These are phyloP conservation scores for Xestobium rufovillosum DNA, from an alignment of 2,888 invertebrate species.

Conservation along the genomic window DNA sequence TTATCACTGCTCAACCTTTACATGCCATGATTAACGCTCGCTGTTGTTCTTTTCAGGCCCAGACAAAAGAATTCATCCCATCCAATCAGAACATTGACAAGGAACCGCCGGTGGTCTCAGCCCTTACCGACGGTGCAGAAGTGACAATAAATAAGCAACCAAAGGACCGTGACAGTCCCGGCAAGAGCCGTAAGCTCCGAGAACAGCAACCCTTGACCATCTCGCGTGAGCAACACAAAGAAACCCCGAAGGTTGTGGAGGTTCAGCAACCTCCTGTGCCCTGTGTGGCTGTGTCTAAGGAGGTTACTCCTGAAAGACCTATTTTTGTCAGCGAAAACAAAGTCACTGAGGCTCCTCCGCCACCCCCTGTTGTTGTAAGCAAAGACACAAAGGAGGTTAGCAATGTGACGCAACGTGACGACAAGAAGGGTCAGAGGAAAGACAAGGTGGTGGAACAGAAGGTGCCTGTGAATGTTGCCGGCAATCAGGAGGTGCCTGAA, in stretches of 20 bases:
- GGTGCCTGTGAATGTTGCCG: constrained; percentile 10
- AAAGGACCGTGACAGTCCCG: constrained; percentile 41
- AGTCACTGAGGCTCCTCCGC: constrained; percentile 13
- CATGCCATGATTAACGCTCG: too few species aligned
- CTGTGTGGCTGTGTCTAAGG: constrained; percentile 10
- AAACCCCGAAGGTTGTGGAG: constrained; percentile 14
- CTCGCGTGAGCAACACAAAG: constrained; percentile 24
- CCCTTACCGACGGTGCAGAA: constrained; percentile 61
- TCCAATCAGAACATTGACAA: constrained; percentile 33
- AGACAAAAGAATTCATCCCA: constrained; percentile 41
- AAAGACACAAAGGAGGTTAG: constrained; percentile 9
- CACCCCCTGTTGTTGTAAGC: constrained; percentile 1
- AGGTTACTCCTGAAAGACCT: constrained; percentile 14
- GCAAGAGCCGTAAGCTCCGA: constrained; percentile 35
- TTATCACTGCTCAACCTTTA: too few species aligned
- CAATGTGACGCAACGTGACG: constrained; percentile 10
- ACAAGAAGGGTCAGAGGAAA: constrained; percentile 15
- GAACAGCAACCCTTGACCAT: constrained; percentile 20
- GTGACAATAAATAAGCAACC: constrained; percentile 47
- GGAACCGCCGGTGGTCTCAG: constrained; percentile 58
- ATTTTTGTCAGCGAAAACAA: constrained; percentile 17
- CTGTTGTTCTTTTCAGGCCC: constrained; percentile 30
- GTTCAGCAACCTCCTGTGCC: too few species aligned
- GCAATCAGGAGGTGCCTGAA: constrained; percentile 7
- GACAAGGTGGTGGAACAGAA: constrained; percentile 11